These are phyloP conservation scores for Gambusia yucatana DNA, from an alignment of 2,797 vertebrate genomes.

Conservation along the genomic window DNA sequence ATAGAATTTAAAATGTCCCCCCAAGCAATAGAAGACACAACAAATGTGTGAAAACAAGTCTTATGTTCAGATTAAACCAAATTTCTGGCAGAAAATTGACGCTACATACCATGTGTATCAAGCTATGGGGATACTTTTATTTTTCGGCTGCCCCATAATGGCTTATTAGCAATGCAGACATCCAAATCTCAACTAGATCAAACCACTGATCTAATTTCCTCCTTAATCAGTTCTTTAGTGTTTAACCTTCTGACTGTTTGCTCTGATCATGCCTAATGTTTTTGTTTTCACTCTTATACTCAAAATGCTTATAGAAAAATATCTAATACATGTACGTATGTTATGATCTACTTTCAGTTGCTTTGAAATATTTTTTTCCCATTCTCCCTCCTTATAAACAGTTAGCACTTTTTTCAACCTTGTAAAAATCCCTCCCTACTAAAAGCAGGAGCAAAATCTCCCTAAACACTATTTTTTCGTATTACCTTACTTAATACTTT, in stretches of 20 bases:
- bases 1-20: not conserved
- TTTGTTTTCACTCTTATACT: not conserved
- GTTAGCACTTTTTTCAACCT: not conserved
- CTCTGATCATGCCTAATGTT: not conserved
- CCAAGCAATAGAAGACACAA: not conserved
- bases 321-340: not conserved
- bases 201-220: not conserved
- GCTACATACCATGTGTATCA: not conserved
- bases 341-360: not conserved
- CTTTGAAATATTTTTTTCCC: not conserved
- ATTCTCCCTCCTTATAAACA: not conserved
- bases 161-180: not conserved
- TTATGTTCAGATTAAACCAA: not conserved
- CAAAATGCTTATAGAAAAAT: not conserved
- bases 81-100: not conserved
- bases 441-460: slow-evolving; percentile 36
- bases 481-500: slow-evolving; percentile 29
- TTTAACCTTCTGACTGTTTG: not conserved
- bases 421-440: slow-evolving; percentile 2
- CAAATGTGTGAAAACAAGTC: not conserved
- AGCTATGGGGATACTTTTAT: not conserved
- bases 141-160: not conserved
- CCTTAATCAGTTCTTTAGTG: not conserved
- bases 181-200: not conserved
- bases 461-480: slow-evolving; percentile 22